phyloP scores from a whole-genome alignment of 2,888 invertebrate species.

The Camptogramma bilineatum region DNA sequence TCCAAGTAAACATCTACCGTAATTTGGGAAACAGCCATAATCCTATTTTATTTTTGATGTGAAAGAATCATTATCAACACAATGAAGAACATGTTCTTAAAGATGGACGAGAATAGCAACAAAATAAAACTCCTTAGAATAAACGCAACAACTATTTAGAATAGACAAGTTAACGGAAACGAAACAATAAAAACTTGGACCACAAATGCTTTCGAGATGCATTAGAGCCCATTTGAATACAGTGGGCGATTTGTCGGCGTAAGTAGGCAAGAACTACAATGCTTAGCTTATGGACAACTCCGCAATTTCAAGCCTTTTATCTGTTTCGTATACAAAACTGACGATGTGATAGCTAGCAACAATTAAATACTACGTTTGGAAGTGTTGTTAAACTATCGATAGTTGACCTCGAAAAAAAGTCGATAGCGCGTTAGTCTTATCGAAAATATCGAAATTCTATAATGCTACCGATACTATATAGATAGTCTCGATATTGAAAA shows the following conservation, averaged over 20 bases:
- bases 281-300: conserved; percentile 9
- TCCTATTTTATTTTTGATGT: too few species aligned
- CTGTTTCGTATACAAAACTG: neutral
- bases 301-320: conserved; percentile 2
- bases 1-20: too few species aligned
- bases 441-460: too few species aligned
- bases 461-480: too few species aligned
- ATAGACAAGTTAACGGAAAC: neutral
- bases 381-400: too few species aligned
- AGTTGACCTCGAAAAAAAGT: too few species aligned
- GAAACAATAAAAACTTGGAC: neutral
- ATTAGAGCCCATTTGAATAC: conserved; percentile 36
- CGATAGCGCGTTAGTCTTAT: too few species aligned
- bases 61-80: neutral
- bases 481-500: too few species aligned
- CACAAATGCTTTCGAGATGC: conserved; percentile 8
- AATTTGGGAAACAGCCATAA: too few species aligned
- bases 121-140: neutral
- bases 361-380: too few species aligned
- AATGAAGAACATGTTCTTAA: neutral
- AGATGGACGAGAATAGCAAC: neutral
- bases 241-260: conserved; percentile 38
- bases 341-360: neutral
- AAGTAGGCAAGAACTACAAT: conserved; percentile 34
- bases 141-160: neutral